Base-by-base conservation (phyloP, 1,140 invertebrate species). In the Tetragonula clypearis region DNA sequence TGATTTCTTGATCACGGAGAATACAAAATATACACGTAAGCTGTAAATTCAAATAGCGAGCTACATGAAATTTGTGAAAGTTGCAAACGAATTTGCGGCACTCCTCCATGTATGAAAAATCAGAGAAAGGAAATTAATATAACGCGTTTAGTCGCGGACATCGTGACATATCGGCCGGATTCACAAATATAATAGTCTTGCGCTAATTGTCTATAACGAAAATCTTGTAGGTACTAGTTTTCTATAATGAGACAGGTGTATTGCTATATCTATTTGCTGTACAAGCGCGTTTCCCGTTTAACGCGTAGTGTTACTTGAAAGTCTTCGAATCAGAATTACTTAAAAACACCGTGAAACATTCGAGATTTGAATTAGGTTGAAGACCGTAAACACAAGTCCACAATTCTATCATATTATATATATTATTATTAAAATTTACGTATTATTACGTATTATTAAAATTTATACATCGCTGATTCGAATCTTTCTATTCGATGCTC, bases 261-360 rank as follows among this genome's bases (percentile, higher is more conserved):
- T 41, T 55, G 30, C 71, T 65, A 21, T n/a, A n/a, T 26, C 58
- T 82, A 75, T 82, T 75, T 75, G 26, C 79, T 66, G 80, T 82
- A 82, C 79, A 74, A 23, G 56, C 35, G 69, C 69, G 15, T 49
- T 26, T 30, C 1, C 19, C 66, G 12, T 26, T 69, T 53, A 23
- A 73, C 68, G 17, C 56, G 14, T 17, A 17, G 26, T 49, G 15
- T 66, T 55, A 41, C n/a, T 30, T 30, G 21, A 79, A 72, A 30
- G 12, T n/a, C 17, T 41, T 30, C 35, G 17, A 53, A 81, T 21
- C 26, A 75, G 26, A 21, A 5, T 17, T 55, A 12, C 26, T 21
- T 55, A 55, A 49, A 49, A 55, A 19, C 14, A n/a, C 2, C 17
- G 14, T 14, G 41, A 35, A 71, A 41, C 11, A 14, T 11, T 0